These are phyloP conservation scores for Potamilus streckersoni DNA, from an alignment of 1,140 invertebrate genomes.

Conservation along the genomic window DNA sequence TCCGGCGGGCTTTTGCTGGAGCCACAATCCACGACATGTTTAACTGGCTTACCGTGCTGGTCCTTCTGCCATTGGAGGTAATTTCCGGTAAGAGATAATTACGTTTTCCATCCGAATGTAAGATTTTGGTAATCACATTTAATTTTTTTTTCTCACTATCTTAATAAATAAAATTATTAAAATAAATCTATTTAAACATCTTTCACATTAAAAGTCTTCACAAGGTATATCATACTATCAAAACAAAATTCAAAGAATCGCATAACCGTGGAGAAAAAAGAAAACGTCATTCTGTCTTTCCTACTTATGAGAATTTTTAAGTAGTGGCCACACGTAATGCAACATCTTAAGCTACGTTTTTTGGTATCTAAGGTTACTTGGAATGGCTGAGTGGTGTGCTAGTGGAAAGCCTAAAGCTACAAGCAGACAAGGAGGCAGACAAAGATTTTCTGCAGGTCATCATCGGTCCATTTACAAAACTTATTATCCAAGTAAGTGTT, in stretches of 20 bases:
- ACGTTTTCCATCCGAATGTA: background rate
- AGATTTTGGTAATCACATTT: no score
- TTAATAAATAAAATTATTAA: no score
- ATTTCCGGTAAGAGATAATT: constrained; percentile 44
- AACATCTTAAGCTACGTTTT: no score
- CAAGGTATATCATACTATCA: no score
- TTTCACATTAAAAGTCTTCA: no score
- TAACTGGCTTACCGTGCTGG: constrained; percentile 71
- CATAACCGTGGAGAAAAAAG: no score
- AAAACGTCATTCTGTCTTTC: no score
- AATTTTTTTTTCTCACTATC: no score
- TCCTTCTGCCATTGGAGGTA: constrained; percentile 70
- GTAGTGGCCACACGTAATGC: no score
- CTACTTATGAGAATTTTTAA: no score
- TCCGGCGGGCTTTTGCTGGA: constrained; percentile 72
- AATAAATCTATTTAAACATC: no score
- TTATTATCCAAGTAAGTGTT: constrained; percentile 66
- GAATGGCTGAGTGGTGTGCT: constrained; percentile 59
- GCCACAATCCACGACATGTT: constrained; percentile 75
- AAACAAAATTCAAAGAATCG: no score
- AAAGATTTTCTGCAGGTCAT: constrained; percentile 65
- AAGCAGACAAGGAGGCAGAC: constrained; percentile 34
- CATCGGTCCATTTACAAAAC: constrained; percentile 69
- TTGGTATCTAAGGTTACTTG: constrained; percentile 58
- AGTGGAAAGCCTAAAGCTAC: constrained; percentile 48